Evolutionary conservation across 2,888 invertebrate genomes (phyloP), one percentile per base, ranked within the genome.

Genomic region (Leistus spinibarbis): DNA sequence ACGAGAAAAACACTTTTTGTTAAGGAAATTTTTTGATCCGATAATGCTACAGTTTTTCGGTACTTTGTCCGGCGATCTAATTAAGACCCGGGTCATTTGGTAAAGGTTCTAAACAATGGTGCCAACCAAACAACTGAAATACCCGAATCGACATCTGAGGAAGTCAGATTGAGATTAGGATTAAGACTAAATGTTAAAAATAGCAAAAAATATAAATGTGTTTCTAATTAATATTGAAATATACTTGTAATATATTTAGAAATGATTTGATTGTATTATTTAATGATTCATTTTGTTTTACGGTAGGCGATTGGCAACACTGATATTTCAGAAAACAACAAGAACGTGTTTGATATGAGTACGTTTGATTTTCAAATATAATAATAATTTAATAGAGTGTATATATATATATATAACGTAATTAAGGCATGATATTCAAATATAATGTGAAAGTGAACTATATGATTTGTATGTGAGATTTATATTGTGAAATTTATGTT

Each of bases 31-130:
- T n/a, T n/a, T n/a, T n/a, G n/a, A n/a, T n/a, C n/a, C n/a, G n/a
- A n/a, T n/a, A n/a, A n/a, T n/a, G n/a, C n/a, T n/a, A n/a, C n/a
- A n/a, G n/a, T n/a, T 53, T 53, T 53, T 53, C 13, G 9, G 9
- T 10, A 7, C 53, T 10, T 53, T 53, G 10, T 53, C 9, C 13
- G 7, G 53, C n/a, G 13, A 10, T 22, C 24, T 27, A 64, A n/a
- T n/a, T n/a, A n/a, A n/a, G 90, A 92, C 77, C 89, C 89, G 64
- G 86, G 85, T 19, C 91, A 92, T 84, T 84, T 96, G 77, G 81
- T 88, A n/a, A 84, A 88, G 69, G 84, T 93, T 71, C 85, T 96
- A 69, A 86, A 88, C 19, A 83, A 85, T 78, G 75, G 75, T 19
- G 68, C 75, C 24, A 54, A 75, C 13, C 54, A 63, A 7, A 69